Conservation (phyloP, 1,140 invertebrate species). For the Macrobrachium rosenbergii region DNA sequence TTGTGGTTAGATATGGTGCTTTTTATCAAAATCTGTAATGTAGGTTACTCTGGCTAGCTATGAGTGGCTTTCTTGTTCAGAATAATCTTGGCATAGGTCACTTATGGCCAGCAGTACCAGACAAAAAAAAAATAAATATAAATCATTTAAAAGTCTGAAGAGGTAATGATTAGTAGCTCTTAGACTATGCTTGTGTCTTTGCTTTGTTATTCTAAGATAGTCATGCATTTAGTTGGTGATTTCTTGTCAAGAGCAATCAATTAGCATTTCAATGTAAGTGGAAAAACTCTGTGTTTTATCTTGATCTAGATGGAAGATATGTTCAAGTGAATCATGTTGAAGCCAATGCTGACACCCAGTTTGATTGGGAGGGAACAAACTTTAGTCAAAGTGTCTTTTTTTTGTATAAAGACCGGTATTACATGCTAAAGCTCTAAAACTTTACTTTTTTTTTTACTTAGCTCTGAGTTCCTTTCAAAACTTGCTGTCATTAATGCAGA, state of each 20-base stretch:
- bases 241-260: constrained; percentile 45
- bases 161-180: constrained; percentile 23
- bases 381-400: too few species aligned
- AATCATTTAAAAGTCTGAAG: constrained; percentile 15
- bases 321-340: constrained; percentile 14
- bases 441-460: too few species aligned
- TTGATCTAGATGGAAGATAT: constrained; percentile 28
- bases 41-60: constrained; percentile 56
- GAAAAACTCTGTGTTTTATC: constrained; percentile 22
- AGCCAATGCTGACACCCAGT: constrained; percentile 25
- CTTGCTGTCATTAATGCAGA: too few species aligned
- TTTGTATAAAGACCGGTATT: too few species aligned
- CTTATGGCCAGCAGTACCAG: constrained; percentile 61
- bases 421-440: too few species aligned
- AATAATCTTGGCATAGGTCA: constrained; percentile 46
- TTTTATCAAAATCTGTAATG: constrained; percentile 48
- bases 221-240: constrained; percentile 57
- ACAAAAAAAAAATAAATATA: constrained; percentile 13
- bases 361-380: background rate
- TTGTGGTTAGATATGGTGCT: constrained; percentile 58
- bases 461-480: too few species aligned
- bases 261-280: constrained; percentile 46
- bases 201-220: constrained; percentile 47
- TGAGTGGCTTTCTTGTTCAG: constrained; percentile 55
- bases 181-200: constrained; percentile 50